A percentile compares a stretch with the other conserved stretches of the same genome.
Evolutionary conservation across 2,113 vertebrate species (phyloP).

Genomic region (Cyprinodon brontotheroides): DNA sequence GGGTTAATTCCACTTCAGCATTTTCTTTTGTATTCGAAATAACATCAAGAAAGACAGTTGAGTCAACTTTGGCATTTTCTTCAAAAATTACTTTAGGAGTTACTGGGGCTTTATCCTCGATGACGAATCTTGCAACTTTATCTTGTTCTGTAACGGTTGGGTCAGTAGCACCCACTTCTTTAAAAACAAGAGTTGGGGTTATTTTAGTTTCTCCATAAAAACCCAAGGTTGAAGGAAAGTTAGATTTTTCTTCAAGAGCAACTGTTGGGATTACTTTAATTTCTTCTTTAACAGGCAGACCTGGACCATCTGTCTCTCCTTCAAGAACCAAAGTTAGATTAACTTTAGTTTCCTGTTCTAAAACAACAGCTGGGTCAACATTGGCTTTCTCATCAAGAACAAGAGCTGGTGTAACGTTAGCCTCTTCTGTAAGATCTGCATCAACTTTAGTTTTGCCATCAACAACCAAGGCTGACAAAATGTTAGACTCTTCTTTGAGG

Average conservation of each 20-base stretch:
- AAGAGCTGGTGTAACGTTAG: not conserved
- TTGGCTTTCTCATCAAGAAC: not conserved
- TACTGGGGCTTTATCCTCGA: not conserved
- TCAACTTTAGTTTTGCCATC: not conserved
- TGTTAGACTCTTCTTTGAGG: not conserved
- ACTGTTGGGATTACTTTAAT: not conserved
- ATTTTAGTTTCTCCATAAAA: not conserved
- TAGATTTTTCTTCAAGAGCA: not conserved
- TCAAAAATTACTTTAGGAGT: not conserved
- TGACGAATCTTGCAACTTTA: not conserved
- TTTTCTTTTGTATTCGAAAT: constrained; percentile 1
- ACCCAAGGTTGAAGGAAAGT: not conserved
- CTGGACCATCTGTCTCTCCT: not conserved
- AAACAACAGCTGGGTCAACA: not conserved
- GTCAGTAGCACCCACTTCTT: not conserved
- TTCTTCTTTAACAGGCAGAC: constrained; percentile 5
- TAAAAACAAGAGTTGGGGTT: not conserved
- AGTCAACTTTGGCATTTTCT: not conserved
- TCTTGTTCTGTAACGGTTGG: not conserved
- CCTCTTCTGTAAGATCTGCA: not conserved
- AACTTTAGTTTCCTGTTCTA: constrained; percentile 1
- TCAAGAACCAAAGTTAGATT: not conserved
- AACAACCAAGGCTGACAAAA: not conserved
- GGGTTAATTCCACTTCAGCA: not conserved
- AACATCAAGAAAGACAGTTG: not conserved